Conservation (phyloP, 2,888 invertebrate genomes). For the Epirrhoe alternata region DNA sequence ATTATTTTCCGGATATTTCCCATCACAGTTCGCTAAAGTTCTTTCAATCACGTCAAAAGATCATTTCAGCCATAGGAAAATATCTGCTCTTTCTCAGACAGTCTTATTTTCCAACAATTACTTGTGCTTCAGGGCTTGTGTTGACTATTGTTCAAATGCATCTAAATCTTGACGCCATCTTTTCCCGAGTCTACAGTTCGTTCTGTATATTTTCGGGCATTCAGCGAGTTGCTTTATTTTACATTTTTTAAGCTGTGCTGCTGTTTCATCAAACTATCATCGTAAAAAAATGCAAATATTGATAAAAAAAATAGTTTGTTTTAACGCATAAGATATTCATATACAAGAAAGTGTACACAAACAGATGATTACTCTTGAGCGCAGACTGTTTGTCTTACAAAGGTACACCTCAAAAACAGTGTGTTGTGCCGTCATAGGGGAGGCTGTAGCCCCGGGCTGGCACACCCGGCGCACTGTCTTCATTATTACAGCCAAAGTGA, state of each 20-base stretch:
- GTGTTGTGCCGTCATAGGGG: constrained; percentile 44
- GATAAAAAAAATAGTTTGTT: constrained; percentile 40
- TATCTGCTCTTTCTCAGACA: too few species aligned
- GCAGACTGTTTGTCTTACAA: constrained; percentile 39
- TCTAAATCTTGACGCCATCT: too few species aligned
- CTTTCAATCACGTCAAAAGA: neutral
- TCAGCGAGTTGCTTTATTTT: too few species aligned
- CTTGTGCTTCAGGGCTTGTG: too few species aligned
- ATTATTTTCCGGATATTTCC: constrained; percentile 18
- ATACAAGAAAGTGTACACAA: constrained; percentile 35
- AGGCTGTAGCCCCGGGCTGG: constrained; percentile 49
- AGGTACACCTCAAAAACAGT: constrained; percentile 44
- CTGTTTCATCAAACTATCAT: neutral
- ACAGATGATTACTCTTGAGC: constrained; percentile 36
- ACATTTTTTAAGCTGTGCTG: too few species aligned
- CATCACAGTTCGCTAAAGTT: constrained; percentile 5
- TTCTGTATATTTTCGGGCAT: too few species aligned
- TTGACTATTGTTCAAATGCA: too few species aligned
- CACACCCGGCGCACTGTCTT: constrained; percentile 58
- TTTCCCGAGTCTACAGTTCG: too few species aligned
- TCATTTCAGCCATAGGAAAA: too few species aligned
- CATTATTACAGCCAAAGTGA: constrained; percentile 71
- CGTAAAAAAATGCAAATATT: constrained; percentile 24
- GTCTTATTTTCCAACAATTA: too few species aligned
- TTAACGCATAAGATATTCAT: constrained; percentile 40